phyloP scores from a whole-genome alignment of 2,113 vertebrate genomes.

The Saguinus midas region DNA sequence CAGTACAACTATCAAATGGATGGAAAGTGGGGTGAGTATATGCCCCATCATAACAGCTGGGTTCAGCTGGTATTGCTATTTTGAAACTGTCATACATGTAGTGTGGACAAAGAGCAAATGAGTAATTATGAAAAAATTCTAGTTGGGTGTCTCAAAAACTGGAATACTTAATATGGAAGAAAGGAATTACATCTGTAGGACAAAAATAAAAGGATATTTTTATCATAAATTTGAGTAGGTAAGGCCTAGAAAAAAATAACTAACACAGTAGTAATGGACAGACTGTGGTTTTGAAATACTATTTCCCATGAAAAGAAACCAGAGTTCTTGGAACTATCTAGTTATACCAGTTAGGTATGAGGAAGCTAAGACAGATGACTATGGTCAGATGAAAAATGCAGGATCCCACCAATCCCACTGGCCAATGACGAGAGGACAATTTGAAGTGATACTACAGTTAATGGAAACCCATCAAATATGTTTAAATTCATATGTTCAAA shows the following conservation, averaged over 20 bases:
- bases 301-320: not conserved
- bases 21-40: fast-evolving
- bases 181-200: not conserved
- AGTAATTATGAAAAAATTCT: not conserved
- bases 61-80: too few species aligned
- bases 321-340: not conserved
- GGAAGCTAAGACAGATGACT: fast-evolving
- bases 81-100: not conserved
- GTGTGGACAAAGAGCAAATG: not conserved
- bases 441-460: not conserved
- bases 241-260: not conserved
- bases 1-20: fast-evolving
- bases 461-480: not conserved
- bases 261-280: not conserved
- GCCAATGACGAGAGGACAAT: fast-evolving
- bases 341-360: fast-evolving
- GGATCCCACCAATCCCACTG: fast-evolving
- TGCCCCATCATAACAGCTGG: fast-evolving
- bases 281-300: not conserved
- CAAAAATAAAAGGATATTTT: not conserved
- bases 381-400: fast-evolving
- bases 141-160: too few species aligned
- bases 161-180: not conserved
- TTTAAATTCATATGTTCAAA: not conserved
- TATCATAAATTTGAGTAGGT: not conserved